A percentile compares a stretch with the other conserved stretches of the same genome.
Evolutionary conservation across 23 tunicate species (phyloP).

Genomic region (Trididemnum miniatum): DNA sequence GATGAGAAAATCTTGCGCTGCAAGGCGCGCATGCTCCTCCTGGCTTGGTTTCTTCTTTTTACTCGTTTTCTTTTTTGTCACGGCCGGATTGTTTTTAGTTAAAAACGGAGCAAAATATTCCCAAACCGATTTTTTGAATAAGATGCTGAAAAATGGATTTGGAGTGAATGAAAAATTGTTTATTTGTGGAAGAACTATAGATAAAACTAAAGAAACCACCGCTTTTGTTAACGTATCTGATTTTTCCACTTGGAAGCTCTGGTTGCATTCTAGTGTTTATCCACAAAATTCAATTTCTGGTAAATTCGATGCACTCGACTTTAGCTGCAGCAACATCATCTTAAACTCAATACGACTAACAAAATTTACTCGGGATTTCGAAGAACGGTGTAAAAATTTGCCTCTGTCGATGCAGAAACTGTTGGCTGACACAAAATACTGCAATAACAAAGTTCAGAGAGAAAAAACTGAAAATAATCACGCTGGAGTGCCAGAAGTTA

Average conservation of each 20-base stretch:
- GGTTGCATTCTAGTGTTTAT: conserved; percentile 2
- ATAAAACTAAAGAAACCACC: not conserved
- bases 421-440: not conserved
- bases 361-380: not conserved
- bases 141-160: conserved; percentile 41
- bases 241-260: conserved; percentile 25
- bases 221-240: conserved; percentile 25
- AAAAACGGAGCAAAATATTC: not conserved
- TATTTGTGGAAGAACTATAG: not conserved
- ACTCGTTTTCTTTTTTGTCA: conserved; percentile 4
- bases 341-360: conserved; percentile 10
- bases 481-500: not conserved
- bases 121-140: not conserved
- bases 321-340: not conserved
- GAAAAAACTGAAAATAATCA: not conserved
- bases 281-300: not conserved
- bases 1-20: conserved; percentile 21
- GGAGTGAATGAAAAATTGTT: conserved; percentile 16
- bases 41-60: conserved; percentile 49
- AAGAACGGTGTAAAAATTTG: not conserved
- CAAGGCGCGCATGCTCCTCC: conserved; percentile 16
- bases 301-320: not conserved
- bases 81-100: not conserved
- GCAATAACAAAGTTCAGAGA: not conserved
- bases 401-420: conserved; percentile 24